Evolutionary conservation across 2,888 invertebrate genomes (phyloP).

Genomic region (Fissipunctia ypsillon): DNA sequence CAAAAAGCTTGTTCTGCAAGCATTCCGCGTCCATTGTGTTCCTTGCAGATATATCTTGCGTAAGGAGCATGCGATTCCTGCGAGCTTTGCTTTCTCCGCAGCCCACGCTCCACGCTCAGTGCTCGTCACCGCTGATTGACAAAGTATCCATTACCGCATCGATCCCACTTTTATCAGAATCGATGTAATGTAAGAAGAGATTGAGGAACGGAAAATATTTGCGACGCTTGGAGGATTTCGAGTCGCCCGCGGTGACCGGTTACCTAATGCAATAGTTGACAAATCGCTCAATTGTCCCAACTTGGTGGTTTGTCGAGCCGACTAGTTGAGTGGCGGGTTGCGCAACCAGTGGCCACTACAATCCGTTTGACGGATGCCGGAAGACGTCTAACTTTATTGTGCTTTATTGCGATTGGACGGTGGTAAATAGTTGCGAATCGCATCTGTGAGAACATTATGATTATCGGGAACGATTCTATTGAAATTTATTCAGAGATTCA

Average conservation of each 20-base stretch:
- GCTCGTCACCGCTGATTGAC: conserved; percentile 81
- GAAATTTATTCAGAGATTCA: conserved; percentile 63
- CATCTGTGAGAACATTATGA: conserved; percentile 75
- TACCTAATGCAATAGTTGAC: conserved; percentile 87
- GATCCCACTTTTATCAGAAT: conserved; percentile 76
- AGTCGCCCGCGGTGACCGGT: conserved; percentile 81
- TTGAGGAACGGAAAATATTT: conserved; percentile 73
- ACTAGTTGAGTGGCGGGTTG: conserved; percentile 86
- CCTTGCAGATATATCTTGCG: conserved; percentile 88
- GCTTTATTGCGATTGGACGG: conserved; percentile 85
- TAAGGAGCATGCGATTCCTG: conserved; percentile 84
- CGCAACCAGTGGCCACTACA: conserved; percentile 79
- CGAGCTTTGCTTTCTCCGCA: conserved; percentile 78
- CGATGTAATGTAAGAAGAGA: conserved; percentile 78
- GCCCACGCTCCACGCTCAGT: conserved; percentile 85
- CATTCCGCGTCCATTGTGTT: conserved; percentile 89
- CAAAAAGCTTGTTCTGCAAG: conserved; percentile 89
- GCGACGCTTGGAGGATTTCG: conserved; percentile 74
- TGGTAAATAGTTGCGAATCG: conserved; percentile 78
- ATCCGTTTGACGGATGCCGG: conserved; percentile 86
- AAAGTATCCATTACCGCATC: conserved; percentile 84
- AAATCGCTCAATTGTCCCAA: conserved; percentile 89
- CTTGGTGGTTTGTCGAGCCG: conserved; percentile 78
- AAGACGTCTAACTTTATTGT: conserved; percentile 86
- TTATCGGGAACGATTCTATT: conserved; percentile 70